Evolutionary conservation across 2,113 vertebrate species (phyloP).

Genomic region (Chionis minor): DNA sequence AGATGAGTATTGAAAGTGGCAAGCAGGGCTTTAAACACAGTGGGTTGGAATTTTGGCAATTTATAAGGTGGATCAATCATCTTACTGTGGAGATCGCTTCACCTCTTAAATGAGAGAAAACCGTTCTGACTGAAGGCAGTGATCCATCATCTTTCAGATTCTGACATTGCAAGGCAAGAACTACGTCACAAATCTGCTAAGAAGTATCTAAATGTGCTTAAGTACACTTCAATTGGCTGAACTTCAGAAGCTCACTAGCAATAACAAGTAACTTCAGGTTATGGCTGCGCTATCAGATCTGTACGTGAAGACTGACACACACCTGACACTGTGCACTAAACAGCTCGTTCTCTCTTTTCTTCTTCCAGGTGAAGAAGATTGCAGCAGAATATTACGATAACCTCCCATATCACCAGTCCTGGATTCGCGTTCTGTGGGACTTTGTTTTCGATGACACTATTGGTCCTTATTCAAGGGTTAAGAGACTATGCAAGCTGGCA

Average conservation of each 20-base stretch:
- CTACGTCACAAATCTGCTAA: neutral
- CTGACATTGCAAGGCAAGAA: neutral
- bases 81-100: neutral
- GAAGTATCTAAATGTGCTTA: neutral
- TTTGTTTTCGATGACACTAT: constrained; percentile 92
- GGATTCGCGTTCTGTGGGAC: constrained; percentile 92
- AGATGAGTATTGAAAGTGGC: neutral
- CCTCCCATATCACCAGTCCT: constrained; percentile 92
- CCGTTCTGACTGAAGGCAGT: neutral
- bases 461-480: constrained; percentile 90
- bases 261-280: constrained; percentile 19
- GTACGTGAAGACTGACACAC: neutral
- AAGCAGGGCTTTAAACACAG: neutral
- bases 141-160: neutral
- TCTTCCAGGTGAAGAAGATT: constrained; percentile 89
- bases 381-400: constrained; percentile 93
- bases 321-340: neutral
- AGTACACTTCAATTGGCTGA: neutral
- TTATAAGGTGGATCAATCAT: neutral
- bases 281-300: constrained; percentile 13
- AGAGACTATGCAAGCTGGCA: constrained; percentile 84
- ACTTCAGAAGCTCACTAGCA: constrained; percentile 27
- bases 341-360: constrained; percentile 9
- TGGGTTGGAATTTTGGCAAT: neutral
- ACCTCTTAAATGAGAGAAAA: neutral